Conservation (phyloP, 2,888 invertebrate genomes). For the Melieria crassipennis region DNA sequence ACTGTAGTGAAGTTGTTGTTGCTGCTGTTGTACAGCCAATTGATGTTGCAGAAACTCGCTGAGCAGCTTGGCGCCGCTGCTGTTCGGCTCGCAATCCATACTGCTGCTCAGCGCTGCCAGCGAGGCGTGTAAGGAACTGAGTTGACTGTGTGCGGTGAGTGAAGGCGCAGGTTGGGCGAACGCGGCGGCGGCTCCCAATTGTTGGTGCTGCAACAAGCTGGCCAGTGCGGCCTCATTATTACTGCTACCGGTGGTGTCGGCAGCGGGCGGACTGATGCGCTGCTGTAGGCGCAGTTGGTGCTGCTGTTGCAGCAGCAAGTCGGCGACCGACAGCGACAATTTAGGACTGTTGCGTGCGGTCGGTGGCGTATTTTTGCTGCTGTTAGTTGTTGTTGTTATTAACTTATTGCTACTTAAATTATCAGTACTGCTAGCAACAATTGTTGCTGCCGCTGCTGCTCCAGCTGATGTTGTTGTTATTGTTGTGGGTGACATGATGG, state of each 20-base stretch:
- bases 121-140: slow-evolving; percentile 61
- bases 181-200: no score
- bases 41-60: slow-evolving; percentile 65
- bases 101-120: slow-evolving; percentile 53
- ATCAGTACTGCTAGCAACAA: slow-evolving; percentile 57
- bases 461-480: slow-evolving; percentile 26
- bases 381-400: slow-evolving; percentile 36
- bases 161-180: slow-evolving; percentile 30
- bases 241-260: slow-evolving; percentile 12
- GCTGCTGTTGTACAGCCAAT: slow-evolving; percentile 51
- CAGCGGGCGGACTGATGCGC: slow-evolving; percentile 23
- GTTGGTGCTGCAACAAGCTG: no score
- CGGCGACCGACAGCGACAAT: slow-evolving; percentile 1
- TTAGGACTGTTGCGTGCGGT: not conserved
- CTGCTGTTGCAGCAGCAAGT: slow-evolving; percentile 34
- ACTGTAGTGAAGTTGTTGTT: slow-evolving; percentile 49
- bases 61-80: slow-evolving; percentile 55
- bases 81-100: slow-evolving; percentile 40
- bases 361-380: slow-evolving; percentile 4
- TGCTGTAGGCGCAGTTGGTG: slow-evolving; percentile 29
- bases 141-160: slow-evolving; percentile 43
- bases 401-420: slow-evolving; percentile 58
- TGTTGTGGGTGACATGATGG: slow-evolving; percentile 22
- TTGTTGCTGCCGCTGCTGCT: slow-evolving; percentile 22
- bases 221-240: no score